phyloP scores from a whole-genome alignment of 1,140 invertebrate genomes.

The Mizuhopecten yessoensis region DNA sequence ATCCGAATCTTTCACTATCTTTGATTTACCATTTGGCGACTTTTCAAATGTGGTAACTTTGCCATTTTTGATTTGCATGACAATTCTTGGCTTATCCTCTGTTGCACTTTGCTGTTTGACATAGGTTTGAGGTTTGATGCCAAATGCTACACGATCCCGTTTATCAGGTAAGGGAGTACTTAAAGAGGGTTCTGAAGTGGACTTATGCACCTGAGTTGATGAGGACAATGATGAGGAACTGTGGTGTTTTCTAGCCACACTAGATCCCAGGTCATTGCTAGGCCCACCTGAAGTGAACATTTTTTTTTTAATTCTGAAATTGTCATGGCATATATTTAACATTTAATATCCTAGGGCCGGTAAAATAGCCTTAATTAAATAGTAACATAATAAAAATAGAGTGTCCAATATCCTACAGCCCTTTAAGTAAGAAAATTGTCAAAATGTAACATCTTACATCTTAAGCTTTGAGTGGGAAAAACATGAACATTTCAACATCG shows the following conservation, averaged over 20 bases:
- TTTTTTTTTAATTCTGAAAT: too few relatives aligned
- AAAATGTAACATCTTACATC: too few relatives aligned
- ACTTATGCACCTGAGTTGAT: constrained; percentile 49
- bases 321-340: too few relatives aligned
- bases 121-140: constrained; percentile 62
- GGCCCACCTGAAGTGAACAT: constrained; percentile 48
- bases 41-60: constrained; percentile 77
- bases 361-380: too few relatives aligned
- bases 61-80: constrained; percentile 82
- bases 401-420: too few relatives aligned
- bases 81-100: constrained; percentile 76
- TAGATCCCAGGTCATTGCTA: constrained; percentile 58
- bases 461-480: too few relatives aligned
- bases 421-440: too few relatives aligned
- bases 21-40: constrained; percentile 75
- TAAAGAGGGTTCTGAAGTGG: constrained; percentile 42
- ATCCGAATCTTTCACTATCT: constrained; percentile 67
- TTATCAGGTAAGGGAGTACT: constrained; percentile 68
- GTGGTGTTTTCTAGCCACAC: constrained; percentile 22
- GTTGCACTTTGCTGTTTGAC: constrained; percentile 51
- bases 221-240: constrained; percentile 41
- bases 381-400: too few relatives aligned
- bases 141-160: constrained; percentile 77
- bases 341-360: too few relatives aligned
- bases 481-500: too few relatives aligned